Base-by-base conservation (phyloP, 2,113 vertebrate genomes). In the Stegostoma tigrinum region DNA sequence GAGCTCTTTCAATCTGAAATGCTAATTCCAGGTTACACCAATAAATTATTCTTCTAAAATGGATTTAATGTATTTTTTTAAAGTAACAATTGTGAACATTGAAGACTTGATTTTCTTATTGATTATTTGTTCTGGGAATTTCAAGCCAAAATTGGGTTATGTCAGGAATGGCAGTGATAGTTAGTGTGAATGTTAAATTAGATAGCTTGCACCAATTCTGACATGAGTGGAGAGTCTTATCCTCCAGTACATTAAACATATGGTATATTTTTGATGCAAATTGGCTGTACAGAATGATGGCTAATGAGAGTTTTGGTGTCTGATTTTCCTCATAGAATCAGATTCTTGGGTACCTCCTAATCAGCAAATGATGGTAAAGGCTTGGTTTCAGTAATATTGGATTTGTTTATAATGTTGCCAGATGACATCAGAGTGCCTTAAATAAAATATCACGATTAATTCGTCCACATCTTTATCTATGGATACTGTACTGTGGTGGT, bases 91-190 rank as follows among this genome's bases (percentile, higher is more conserved):
- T 61, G 55, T 61, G 8, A 61, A 61, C 12, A 61, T 61, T 61
- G 85, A 87, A 87, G 52, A 87, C 48, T 1, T 52, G 85, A 87
- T 87, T 87, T 52, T 87, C 48, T 87, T 61, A 87, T 87, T 87
- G 85, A 87, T 87, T 87, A 87, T 87, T 87, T 52, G 55, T 45
- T 52, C 5, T 87, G 85, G 45, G 45, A 87, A 55, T 87, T 87
- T 27, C 48, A 45, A 55, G 12, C 45, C 2, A 48, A 48, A 27
- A 30, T 55, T 87, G 85, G 48, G 48, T 87, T 87, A 48, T 87
- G 24, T 87, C 85, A 55, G 85, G 48, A 30, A 55, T 55, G 48
- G 27, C 85, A 86, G 48, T 27, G 27, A 7, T 87, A 10, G 85
- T 61, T 61, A 61, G 10, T 61, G 55, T 61, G 55, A 61, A 61